Evolutionary conservation across 2,113 vertebrate species (phyloP), one percentile per base, ranked within the genome.

Genomic region (Apodemus sylvaticus): DNA sequence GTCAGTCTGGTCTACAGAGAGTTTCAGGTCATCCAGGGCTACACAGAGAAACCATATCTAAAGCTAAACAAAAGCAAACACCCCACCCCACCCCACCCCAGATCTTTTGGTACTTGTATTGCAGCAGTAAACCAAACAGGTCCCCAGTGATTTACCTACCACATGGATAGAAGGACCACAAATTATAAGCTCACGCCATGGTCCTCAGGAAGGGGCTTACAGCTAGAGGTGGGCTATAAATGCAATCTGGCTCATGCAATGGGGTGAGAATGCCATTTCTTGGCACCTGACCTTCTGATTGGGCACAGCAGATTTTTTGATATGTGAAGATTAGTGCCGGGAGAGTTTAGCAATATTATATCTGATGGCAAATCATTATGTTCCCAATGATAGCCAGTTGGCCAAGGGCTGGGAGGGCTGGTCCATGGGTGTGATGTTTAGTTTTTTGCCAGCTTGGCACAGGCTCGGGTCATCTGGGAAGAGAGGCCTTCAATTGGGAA

Each of bases 161-260:
- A 19, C 13, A 26, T 0, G 7, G 55, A 93, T 76, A n/a, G 39
- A 36, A 73, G 60, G n/a, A 83, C 53, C 1, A 9, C 26, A 1
- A 9, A 74, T 0, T 24, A 74, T 11, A 51, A 13, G 29, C 12
- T 36, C 36, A 78, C 3, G 42, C 3, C 22, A 12, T 0, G 0
- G 71, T 22, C 48, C 34, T 60, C 19, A 48, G 66, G 42, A 60
- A 66, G 68, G 48, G 19, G n/a, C 5, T 51, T 7, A 7, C 0
- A 62, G 39, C 71, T 26, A 39, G 51, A 60, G 34, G 62, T 22
- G 26, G 22, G 34, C 1, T 31, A 4, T 48, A 34, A 70, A 22
- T 10, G 10, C 74, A 48, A 34, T 20, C 22, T 16, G 10, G 64
- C n/a, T 91, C 34, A 77, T 17, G 4, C 4, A 22, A 0, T 0